phyloP scores from a whole-genome alignment of 2,797 vertebrate species.

The Poecilia velifera region DNA sequence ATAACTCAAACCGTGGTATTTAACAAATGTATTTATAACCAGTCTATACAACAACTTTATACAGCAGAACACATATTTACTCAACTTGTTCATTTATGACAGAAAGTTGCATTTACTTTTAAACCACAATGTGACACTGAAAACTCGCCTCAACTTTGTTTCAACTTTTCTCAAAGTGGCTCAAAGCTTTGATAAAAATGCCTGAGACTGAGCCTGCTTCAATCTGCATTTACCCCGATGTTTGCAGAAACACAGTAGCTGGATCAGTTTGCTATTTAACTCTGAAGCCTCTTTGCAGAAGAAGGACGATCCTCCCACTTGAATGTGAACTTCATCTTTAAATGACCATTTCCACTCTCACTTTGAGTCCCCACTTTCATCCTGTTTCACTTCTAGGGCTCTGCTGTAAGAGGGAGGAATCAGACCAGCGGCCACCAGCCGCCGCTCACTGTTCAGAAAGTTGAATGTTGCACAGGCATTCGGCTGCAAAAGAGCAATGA shows the following conservation, averaged over 20 bases:
- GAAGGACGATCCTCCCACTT: not conserved
- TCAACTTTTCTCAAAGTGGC: not conserved
- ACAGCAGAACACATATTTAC: constrained; percentile 24
- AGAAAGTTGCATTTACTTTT: not conserved
- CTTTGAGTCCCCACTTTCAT: constrained; percentile 8
- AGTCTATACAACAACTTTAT: constrained; percentile 9
- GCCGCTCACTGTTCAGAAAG: constrained; percentile 87
- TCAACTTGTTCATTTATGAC: constrained; percentile 4
- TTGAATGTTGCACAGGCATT: constrained; percentile 98
- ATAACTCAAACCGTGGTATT: constrained; percentile 2
- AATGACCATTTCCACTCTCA: constrained; percentile 10
- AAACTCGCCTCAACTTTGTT: not conserved
- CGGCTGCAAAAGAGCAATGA: constrained; percentile 74
- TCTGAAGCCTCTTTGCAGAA: constrained; percentile 4
- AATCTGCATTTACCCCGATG: not conserved
- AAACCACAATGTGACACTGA: not conserved
- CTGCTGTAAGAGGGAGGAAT: constrained; percentile 84
- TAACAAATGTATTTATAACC: not conserved
- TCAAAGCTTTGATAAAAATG: not conserved
- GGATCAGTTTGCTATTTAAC: not conserved
- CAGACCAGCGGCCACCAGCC: constrained; percentile 86
- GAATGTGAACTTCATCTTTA: not conserved
- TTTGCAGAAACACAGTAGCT: not conserved
- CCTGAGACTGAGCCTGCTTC: not conserved
- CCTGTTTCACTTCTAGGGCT: constrained; percentile 39